Evolutionary conservation across 2,797 vertebrate species (phyloP), one percentile per base, ranked within the genome.

Genomic region (Microctenopoma stevenorrisi): DNA sequence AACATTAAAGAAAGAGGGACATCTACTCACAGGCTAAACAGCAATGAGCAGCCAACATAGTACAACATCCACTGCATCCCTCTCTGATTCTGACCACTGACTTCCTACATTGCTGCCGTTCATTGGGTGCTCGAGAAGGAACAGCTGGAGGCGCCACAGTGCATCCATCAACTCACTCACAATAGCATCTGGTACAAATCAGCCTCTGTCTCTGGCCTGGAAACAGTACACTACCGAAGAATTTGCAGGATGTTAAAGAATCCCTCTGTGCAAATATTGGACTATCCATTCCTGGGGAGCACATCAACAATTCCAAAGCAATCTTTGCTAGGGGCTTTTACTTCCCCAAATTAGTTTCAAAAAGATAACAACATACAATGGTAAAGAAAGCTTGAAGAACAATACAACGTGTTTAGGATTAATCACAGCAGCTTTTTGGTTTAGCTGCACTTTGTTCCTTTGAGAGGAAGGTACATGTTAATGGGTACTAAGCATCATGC

Each of bases 111-210:
- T 14, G 92, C 91, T 92, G 88, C 90, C 67, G 51, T 81, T 89
- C 86, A 77, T 78, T 63, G 59, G 74, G 62, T 92, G 88, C 91
- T 92, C 86, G 85, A 90, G 79, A 62, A 85, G 88, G 76, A 88
- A 87, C 91, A 93, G 89, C 92, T 92, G 87, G 81, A 83, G 78
- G 82, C 55, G 71, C 84, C 89, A 84, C 78, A 83, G 64, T 63
- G 80, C 85, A 92, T 93, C 86, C 83, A 90, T 93, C 92, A 89
- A 76, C 80, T 82, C 64, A 16, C 70, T 76, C 79, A 86, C 88
- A 90, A 87, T 84, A 85, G 88, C 83, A 84, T 81, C 78, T 79
- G 73, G 52, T 78, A 68, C 74, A 56, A 73, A 78, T 74, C 62
- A 62, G 68, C 60, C 57, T 58, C 56, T 1, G 64, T 78, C 68